These are phyloP conservation scores for Plotosus lineatus DNA, from an alignment of 2,113 vertebrate species.

Conservation along the genomic window DNA sequence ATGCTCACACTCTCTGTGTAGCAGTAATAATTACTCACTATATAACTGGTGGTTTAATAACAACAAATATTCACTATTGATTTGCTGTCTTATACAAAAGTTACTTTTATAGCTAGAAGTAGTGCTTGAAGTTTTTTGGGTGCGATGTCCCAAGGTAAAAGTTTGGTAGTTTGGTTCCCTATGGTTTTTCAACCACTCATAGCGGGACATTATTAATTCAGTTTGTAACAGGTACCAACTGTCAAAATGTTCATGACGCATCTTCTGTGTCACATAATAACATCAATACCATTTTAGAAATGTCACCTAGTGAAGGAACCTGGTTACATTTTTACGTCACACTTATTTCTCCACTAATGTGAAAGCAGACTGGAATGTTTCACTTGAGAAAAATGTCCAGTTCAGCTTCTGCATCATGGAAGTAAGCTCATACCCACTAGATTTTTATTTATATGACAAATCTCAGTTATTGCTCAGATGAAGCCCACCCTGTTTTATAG, in stretches of 20 bases:
- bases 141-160: too few relatives aligned
- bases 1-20: not conserved
- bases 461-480: not conserved
- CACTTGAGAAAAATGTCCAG: not conserved
- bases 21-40: not conserved
- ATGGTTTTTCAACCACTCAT: not conserved
- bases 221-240: too few relatives aligned
- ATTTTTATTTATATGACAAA: not conserved
- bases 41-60: not conserved
- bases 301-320: not conserved
- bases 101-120: too few relatives aligned
- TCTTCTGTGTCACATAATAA: not conserved
- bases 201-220: too few relatives aligned
- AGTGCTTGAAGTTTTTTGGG: too few relatives aligned
- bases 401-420: not conserved
- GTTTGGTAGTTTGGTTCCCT: too few relatives aligned
- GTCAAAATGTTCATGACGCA: too few relatives aligned
- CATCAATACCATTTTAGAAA: not conserved
- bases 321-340: not conserved
- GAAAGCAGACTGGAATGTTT: not conserved
- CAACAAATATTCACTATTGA: not conserved
- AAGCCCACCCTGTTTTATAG: not conserved
- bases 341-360: not conserved
- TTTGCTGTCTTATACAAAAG: not conserved
- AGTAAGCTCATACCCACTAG: not conserved